A percentile compares a stretch with the other conserved stretches of the same genome.
These are phyloP conservation scores for Cryptomyrus ogoouensis DNA, from an alignment of 2,113 vertebrate species.

Conservation along the genomic window DNA sequence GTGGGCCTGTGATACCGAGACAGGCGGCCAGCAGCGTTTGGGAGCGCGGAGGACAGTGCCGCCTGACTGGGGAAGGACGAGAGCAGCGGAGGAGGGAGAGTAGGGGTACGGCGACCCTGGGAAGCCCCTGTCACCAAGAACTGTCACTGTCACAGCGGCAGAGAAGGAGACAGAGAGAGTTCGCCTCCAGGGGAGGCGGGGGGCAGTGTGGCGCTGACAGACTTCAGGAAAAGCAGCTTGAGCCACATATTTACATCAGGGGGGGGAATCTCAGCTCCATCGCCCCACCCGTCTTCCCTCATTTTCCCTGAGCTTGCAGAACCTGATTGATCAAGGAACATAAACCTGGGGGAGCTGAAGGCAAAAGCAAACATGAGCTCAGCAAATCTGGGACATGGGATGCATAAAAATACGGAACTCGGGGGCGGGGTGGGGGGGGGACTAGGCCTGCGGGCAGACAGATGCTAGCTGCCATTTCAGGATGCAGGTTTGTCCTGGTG, in stretches of 20 bases:
- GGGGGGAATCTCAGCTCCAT: background rate
- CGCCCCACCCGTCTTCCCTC: background rate
- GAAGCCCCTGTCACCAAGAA: background rate
- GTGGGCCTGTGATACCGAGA: background rate
- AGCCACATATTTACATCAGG: background rate
- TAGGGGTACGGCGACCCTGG: background rate
- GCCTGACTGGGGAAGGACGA: background rate
- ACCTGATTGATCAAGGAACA: slow-evolving; percentile 9
- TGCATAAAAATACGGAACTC: background rate
- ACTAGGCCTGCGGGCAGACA: too few species aligned
- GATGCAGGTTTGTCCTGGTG: too few species aligned
- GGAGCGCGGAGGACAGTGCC: background rate
- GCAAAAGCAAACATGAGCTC: background rate
- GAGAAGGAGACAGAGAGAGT: background rate
- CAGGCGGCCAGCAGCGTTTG: background rate
- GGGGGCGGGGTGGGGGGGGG: too few species aligned
- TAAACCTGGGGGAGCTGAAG: background rate
- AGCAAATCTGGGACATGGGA: background rate
- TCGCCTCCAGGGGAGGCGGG: background rate
- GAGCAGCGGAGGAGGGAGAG: background rate
- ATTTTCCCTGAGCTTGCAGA: slow-evolving; percentile 15
- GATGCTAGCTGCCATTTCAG: too few species aligned
- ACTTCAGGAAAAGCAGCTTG: background rate
- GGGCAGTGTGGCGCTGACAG: background rate
- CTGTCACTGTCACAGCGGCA: background rate